Evolutionary conservation across 2,888 invertebrate genomes (phyloP).

Genomic region (Drosophila recens): DNA sequence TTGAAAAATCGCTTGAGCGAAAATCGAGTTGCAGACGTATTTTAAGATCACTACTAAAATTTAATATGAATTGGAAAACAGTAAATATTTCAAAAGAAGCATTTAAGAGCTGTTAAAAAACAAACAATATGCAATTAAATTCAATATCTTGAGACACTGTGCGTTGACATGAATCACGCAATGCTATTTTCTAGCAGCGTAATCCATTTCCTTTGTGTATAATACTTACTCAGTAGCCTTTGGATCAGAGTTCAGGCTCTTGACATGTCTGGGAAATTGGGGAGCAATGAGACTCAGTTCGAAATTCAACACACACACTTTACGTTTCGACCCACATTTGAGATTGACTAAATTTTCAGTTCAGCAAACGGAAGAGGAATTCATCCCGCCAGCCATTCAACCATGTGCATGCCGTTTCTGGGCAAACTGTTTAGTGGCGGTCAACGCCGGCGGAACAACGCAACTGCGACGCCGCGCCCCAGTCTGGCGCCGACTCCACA

Average conservation of each 20-base stretch:
- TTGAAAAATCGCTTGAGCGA: too few species aligned
- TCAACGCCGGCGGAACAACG: constrained; percentile 19
- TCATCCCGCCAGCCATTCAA: not conserved
- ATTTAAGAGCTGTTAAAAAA: too few species aligned
- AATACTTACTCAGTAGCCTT: not conserved
- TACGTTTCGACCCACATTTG: constrained; percentile 7
- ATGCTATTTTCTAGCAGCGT: not conserved
- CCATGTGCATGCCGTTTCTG: constrained; percentile 64
- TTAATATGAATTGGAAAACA: not conserved
- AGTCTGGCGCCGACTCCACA: constrained; percentile 52
- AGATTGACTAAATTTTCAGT: constrained; percentile 21
- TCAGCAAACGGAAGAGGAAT: constrained; percentile 13
- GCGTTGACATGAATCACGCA: not conserved
- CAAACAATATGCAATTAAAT: not conserved
- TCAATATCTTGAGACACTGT: not conserved
- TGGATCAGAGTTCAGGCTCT: not conserved
- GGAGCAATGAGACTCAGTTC: not conserved
- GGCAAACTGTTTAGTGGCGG: constrained; percentile 48
- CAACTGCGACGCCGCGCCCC: constrained; percentile 26
- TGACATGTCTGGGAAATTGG: not conserved
- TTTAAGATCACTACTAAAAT: too few species aligned
- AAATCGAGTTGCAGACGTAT: too few species aligned
- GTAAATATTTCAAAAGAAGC: not conserved
- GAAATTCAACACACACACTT: constrained; percentile 8
- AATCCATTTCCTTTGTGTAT: not conserved